A percentile compares a stretch with the other conserved stretches of the same genome.
Evolutionary conservation across 2,113 vertebrate species (phyloP).

Genomic region (Panthera uncia): DNA sequence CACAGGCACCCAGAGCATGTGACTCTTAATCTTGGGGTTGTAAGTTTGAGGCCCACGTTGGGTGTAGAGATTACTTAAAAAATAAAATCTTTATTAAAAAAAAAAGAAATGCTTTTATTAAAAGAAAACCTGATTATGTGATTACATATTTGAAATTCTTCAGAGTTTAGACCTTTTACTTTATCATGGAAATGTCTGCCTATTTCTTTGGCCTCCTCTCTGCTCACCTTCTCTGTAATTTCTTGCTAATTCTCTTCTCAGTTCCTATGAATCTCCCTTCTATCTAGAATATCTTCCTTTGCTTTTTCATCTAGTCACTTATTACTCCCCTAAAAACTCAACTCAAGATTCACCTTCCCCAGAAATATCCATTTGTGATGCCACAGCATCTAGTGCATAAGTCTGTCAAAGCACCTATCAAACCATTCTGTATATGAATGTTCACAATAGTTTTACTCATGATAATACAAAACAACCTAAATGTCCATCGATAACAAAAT

Average conservation of each 20-base stretch:
- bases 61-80: background rate
- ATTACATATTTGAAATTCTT: background rate
- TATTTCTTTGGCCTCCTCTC: background rate
- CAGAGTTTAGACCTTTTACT: background rate
- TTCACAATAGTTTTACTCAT: background rate
- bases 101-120: background rate
- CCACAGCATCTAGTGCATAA: background rate
- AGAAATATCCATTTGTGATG: background rate
- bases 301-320: background rate
- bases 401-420: background rate
- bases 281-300: background rate
- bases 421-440: background rate
- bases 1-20: background rate
- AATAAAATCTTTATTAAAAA: background rate
- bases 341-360: background rate
- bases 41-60: background rate
- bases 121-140: background rate
- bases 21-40: background rate
- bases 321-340: background rate
- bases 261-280: background rate
- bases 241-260: conserved; percentile 9
- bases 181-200: background rate
- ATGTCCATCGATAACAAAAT: background rate
- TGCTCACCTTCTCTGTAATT: background rate
- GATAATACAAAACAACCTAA: background rate